Evolutionary conservation across 2,888 invertebrate species (phyloP).

Genomic region (Synanthedon formicaeformis): DNA sequence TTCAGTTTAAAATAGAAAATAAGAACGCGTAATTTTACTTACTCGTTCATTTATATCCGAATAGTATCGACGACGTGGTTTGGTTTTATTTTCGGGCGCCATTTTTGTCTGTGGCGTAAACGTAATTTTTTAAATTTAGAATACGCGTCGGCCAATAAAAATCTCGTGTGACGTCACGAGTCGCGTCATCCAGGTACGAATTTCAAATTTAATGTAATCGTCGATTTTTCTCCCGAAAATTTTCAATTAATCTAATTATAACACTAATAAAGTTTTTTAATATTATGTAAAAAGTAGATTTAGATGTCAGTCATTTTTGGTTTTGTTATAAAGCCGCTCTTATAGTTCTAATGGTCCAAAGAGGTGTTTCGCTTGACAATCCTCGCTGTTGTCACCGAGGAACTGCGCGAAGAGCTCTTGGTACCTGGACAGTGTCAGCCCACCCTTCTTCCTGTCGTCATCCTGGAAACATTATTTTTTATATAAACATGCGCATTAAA

Average conservation of each 20-base stretch:
- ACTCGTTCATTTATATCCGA: neutral
- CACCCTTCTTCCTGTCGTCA: constrained; percentile 83
- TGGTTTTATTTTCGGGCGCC: constrained; percentile 25
- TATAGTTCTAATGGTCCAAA: constrained; percentile 79
- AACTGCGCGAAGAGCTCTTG: constrained; percentile 87
- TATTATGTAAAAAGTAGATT: neutral
- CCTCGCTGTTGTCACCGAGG: constrained; percentile 80
- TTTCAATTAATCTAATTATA: neutral
- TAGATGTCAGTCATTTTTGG: constrained; percentile 17
- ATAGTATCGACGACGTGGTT: constrained; percentile 24
- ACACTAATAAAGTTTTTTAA: neutral
- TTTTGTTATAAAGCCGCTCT: constrained; percentile 4
- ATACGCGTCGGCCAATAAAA: constrained; percentile 5
- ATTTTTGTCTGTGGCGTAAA: constrained; percentile 19
- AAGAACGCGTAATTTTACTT: neutral
- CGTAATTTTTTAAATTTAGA: constrained; percentile 19
- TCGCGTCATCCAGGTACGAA: constrained; percentile 6
- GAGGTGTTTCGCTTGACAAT: constrained; percentile 78
- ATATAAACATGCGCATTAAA: too few species aligned
- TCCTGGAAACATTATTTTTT: constrained; percentile 63
- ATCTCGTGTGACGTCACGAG: constrained; percentile 3
- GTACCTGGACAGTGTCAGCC: constrained; percentile 81
- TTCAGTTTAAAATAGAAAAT: neutral
- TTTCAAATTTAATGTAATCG: constrained; percentile 4
- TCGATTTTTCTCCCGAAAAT: constrained; percentile 4